A percentile compares a stretch with the other conserved stretches of the same genome.
Evolutionary conservation across 2,113 vertebrate species (phyloP).

Genomic region (Tiliqua scincoides): DNA sequence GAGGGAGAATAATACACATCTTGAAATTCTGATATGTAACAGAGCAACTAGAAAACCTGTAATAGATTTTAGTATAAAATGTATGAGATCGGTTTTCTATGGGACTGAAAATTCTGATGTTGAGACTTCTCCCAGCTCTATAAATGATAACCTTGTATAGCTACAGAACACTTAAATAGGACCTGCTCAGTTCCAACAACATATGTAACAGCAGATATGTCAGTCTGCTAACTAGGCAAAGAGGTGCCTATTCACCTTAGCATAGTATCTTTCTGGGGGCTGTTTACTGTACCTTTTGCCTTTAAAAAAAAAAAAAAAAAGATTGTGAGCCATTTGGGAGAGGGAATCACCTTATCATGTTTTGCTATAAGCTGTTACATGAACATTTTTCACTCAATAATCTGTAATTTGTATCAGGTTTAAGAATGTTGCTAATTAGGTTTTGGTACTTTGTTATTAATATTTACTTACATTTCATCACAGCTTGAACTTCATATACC

Average conservation of each 20-base stretch:
- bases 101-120: not conserved
- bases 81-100: not conserved
- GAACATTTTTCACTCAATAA: not conserved
- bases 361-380: no score
- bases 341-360: no score
- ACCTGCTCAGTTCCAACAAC: not conserved
- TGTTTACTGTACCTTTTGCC: not conserved
- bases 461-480: conserved; percentile 86
- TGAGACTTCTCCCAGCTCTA: not conserved
- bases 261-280: no score
- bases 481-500: conserved; percentile 83
- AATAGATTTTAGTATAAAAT: conserved; percentile 1
- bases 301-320: no score
- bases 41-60: not conserved
- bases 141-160: not conserved
- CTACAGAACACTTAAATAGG: not conserved
- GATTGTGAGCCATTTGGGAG: no score
- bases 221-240: not conserved
- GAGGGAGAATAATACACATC: not conserved
- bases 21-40: not conserved
- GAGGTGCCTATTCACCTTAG: no score
- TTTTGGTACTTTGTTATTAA: not conserved
- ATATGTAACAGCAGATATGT: not conserved
- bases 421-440: not conserved
- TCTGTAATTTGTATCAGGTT: not conserved